Base-by-base conservation (phyloP, 2,888 invertebrate genomes). In the Acanthosepion esculentum region DNA sequence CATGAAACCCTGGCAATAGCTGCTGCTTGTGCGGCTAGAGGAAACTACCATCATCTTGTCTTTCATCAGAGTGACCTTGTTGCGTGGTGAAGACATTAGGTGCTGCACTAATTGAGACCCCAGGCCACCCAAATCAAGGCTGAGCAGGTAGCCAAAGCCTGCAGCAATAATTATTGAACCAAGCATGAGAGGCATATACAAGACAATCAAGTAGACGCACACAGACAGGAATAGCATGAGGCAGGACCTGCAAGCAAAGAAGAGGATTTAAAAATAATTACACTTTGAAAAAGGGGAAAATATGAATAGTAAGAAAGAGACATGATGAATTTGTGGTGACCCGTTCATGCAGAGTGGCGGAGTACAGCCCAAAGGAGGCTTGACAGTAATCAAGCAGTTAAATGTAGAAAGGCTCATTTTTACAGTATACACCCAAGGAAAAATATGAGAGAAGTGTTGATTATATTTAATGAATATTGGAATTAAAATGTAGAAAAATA, bases 91-190 rank as follows among this genome's bases (percentile, higher is more conserved):
- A 20, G 93, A 48, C 33, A 93, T 93, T 10, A 93, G 50, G 50
- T 93, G 93, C 64, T 94, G 94, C 50, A 96, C 78, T 23, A 97
- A 93, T 95, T 97, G 96, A 94, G 95, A 95, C 53, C 96, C 96
- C 91, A 97, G 96, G 18, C 96, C 96, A 4, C 97, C 96, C 15
- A 97, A 95, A 95, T 97, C 97, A 91, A 95, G 96, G 95, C 97
- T 97, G 93, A 97, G 96, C 78, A 97, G 92, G 95, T 97, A 97
- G 53, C 97, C 97, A 94, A 96, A 95, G 91, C 95, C 91, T 12
- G 96, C 96, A 64, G 96, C 96, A 48, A 97, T 92, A 23, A 97
- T 94, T 18, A 97, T 96, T 5, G 96, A 95, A 59, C 96, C 96
- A 64, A 97, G 95, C 55, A 96, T 96, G 23, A 94, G 94, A 29